Base-by-base conservation (phyloP, 1,140 invertebrate species). In the Plectrocnemia conspersa region DNA sequence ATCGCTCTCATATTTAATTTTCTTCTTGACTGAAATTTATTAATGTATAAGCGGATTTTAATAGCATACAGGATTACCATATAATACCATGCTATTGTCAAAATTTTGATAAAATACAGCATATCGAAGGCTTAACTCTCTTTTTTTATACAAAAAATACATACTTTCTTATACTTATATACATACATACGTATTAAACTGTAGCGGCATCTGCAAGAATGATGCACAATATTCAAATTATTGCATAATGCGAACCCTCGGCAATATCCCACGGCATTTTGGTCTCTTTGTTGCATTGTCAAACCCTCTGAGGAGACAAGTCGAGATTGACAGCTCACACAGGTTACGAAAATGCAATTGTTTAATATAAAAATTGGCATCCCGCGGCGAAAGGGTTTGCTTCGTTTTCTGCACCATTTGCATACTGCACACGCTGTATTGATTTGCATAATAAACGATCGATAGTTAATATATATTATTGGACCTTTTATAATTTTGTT, bases 351-450 rank as follows among this genome's bases (percentile, higher is more conserved):
- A 54, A 38, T 18, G 32, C 57, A 45, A 59, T 50, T 59, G 57
- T 59, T 50, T 54, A 54, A 59, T 59, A 41, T 41, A 15, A 41
- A 52, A 58, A 58, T 59, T 53, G 52, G 52, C 36, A 41, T 40
- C 57, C 57, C 47, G 33, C 33, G 9, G 52, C 5, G 52, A 25
- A 21, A 27, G 36, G 35, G 40, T 24, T 52, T 40, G 23, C 29
- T 16, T 52, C 36, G 36, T 52, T 50, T 50, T 50, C 15, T 27
- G 47, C 19, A 53, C 19, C 23, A 38, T 52, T 52, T 52, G 45
- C 49, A 52, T 38, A 32, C 48, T 42, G 49, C 27, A n/a, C 27
- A 32, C 27, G 27, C n/a, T n/a, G n/a, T n/a, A 33, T 33, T 38
- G 35, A 50, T 50, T 50, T 50, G 47, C 47, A 50, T 50, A 15